Evolutionary conservation across 2,113 vertebrate species (phyloP).

Genomic region (Heterocephalus glaber): DNA sequence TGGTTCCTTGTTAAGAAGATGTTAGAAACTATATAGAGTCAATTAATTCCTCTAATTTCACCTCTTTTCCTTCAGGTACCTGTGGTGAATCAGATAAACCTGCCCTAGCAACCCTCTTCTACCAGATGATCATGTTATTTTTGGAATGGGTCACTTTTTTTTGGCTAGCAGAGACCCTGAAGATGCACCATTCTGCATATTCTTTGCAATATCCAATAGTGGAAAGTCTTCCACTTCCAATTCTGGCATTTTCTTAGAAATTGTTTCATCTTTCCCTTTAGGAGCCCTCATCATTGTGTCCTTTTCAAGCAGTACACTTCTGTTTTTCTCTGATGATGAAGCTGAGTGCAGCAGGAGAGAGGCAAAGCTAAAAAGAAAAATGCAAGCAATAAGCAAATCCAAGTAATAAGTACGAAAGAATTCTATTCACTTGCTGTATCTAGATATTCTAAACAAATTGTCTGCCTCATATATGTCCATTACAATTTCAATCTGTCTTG

Average conservation of each 20-base stretch:
- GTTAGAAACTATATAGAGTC: slow-evolving; percentile 83
- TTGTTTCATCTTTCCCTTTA: not conserved
- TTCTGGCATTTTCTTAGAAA: slow-evolving; percentile 53
- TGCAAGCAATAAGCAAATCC: not conserved
- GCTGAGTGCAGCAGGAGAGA: not conserved
- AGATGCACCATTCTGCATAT: not conserved
- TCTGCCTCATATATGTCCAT: slow-evolving; percentile 99
- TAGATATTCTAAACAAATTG: slow-evolving; percentile 76
- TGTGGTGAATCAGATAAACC: slow-evolving; percentile 82
- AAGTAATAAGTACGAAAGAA: slow-evolving; percentile 28
- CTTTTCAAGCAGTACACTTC: slow-evolving; percentile 64
- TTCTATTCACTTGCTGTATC: not conserved
- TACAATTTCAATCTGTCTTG: slow-evolving; percentile 95
- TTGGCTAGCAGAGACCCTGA: not conserved
- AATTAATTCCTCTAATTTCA: slow-evolving; percentile 85
- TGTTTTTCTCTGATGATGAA: slow-evolving; percentile 43
- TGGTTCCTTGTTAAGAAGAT: slow-evolving; percentile 90
- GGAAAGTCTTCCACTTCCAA: not conserved
- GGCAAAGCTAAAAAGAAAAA: slow-evolving; percentile 59
- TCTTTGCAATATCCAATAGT: not conserved
- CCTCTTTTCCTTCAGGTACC: slow-evolving; percentile 63
- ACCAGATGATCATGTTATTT: slow-evolving; percentile 79
- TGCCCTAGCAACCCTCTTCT: slow-evolving; percentile 87
- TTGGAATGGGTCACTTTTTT: slow-evolving; percentile 37
- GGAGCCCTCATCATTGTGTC: slow-evolving; percentile 35